phyloP scores from a whole-genome alignment of 2,888 invertebrate species.

The Parnassius mnemosyne region DNA sequence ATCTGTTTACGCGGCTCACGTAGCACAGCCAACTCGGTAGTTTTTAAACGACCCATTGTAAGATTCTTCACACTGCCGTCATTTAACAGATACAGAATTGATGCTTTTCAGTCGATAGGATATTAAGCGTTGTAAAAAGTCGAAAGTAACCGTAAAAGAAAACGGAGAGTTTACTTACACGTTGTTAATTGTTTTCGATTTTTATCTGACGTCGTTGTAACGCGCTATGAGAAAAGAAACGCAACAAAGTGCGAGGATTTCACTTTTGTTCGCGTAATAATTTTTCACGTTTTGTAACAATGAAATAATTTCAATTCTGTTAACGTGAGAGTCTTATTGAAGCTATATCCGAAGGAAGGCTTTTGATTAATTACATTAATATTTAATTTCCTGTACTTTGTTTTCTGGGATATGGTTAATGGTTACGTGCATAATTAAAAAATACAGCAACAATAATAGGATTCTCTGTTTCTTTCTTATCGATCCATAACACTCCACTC shows the following conservation, averaged over 20 bases:
- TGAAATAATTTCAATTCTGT: not conserved
- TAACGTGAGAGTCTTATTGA: not conserved
- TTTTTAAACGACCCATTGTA: slow-evolving; percentile 13
- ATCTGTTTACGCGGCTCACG: not conserved
- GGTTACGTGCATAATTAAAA: no score
- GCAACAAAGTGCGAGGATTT: slow-evolving; percentile 6
- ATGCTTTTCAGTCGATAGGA: slow-evolving; percentile 12
- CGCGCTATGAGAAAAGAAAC: slow-evolving; percentile 15
- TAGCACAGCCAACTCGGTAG: not conserved
- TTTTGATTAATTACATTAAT: no score
- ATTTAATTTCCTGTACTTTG: no score
- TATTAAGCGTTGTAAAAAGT: slow-evolving; percentile 8
- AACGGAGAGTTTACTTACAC: slow-evolving; percentile 24
- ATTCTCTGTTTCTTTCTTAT: no score
- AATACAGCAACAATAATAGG: no score
- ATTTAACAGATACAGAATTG: slow-evolving; percentile 1
- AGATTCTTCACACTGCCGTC: slow-evolving; percentile 13
- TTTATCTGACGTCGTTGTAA: slow-evolving; percentile 21
- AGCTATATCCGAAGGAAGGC: no score
- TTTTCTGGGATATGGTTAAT: no score
- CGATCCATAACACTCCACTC: no score
- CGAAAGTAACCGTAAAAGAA: slow-evolving; percentile 33
- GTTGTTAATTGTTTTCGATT: slow-evolving; percentile 24
- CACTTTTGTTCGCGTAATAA: slow-evolving; percentile 19
- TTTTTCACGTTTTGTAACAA: not conserved